Conservation (phyloP, 2,888 invertebrate genomes). For the Protophormia terraenovae region DNA sequence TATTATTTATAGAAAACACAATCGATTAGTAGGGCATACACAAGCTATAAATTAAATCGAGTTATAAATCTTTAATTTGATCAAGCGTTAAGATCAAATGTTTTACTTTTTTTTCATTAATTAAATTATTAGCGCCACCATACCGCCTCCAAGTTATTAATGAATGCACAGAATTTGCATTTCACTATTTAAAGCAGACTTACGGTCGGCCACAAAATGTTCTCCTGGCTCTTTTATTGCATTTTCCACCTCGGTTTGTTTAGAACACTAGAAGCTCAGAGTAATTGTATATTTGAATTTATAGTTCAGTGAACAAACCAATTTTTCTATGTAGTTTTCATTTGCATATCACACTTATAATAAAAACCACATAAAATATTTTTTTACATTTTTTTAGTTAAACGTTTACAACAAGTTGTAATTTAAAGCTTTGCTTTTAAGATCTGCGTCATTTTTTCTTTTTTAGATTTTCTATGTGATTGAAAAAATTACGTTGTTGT, state of each 20-base stretch:
- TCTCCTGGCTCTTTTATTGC: neutral
- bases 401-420: conserved; percentile 64
- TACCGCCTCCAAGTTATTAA: neutral
- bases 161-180: too few species aligned
- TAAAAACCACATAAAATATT: conserved; percentile 48
- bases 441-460: conserved; percentile 41
- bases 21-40: conserved; percentile 1
- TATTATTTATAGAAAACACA: conserved; percentile 26
- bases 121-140: conserved; percentile 12
- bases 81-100: conserved; percentile 20
- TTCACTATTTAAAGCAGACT: conserved; percentile 12
- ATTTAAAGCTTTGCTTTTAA: conserved; percentile 55
- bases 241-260: neutral
- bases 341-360: conserved; percentile 31
- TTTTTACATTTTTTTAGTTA: conserved; percentile 42
- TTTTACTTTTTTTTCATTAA: conserved; percentile 5
- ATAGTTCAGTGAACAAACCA: neutral
- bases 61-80: conserved; percentile 2
- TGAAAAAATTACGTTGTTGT: conserved; percentile 31
- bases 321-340: neutral
- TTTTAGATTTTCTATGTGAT: conserved; percentile 3
- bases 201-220: neutral
- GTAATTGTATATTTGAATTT: neutral
- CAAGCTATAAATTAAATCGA: conserved; percentile 13
- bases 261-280: neutral